These are phyloP conservation scores for Styela plicata DNA, from an alignment of 23 tunicate species.

Conservation along the genomic window DNA sequence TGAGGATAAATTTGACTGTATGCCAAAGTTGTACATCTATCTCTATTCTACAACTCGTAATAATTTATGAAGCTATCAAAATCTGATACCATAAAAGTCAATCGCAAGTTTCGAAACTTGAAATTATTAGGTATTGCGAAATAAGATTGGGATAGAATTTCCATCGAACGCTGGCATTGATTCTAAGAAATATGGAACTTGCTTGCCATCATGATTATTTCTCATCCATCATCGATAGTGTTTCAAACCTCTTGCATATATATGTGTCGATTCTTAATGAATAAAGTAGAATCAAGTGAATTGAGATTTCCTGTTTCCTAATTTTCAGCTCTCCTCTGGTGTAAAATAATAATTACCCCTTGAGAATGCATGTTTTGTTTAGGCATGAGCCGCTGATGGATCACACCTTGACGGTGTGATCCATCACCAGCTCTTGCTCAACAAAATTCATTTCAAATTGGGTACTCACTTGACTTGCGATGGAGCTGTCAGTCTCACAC, in stretches of 20 bases:
- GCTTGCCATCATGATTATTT: neutral
- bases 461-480: neutral
- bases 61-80: no score
- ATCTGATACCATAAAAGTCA: neutral
- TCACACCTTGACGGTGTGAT: no score
- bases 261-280: neutral
- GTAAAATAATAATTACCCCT: no score
- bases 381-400: no score
- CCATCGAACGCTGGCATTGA: neutral
- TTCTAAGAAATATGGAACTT: neutral
- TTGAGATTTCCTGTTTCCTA: slow-evolving; percentile 18
- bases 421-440: no score
- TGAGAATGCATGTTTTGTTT: no score
- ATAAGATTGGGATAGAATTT: neutral
- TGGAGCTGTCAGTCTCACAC: neutral
- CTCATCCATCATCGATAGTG: neutral
- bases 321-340: neutral
- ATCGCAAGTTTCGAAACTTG: neutral
- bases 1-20: no score
- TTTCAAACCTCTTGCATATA: neutral
- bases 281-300: neutral
- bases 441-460: no score
- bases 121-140: neutral
- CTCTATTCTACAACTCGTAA: no score
- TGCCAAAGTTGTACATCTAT: no score